Percentiles rank a stretch among this genome's conserved stretches.
Evolutionary conservation across 1,140 invertebrate genomes (phyloP).

Genomic region (Caenorhabditis tropicalis): DNA sequence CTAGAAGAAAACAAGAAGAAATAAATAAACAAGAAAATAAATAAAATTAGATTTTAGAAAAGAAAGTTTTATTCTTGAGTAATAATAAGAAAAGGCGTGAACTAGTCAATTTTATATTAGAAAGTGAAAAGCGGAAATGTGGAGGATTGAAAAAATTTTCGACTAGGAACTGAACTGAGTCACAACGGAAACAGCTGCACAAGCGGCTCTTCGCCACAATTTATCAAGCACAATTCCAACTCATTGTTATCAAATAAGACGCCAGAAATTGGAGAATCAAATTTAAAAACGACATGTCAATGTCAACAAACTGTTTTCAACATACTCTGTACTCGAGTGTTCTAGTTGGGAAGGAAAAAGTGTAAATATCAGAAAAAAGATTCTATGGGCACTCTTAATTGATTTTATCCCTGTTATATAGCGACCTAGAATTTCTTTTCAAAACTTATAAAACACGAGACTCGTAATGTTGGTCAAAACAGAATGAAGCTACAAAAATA

Average conservation of each 20-base stretch:
- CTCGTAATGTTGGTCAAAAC: too few relatives aligned
- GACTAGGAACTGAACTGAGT: not conserved
- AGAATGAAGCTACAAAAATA: too few relatives aligned
- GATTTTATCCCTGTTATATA: too few relatives aligned
- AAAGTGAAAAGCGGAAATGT: not conserved
- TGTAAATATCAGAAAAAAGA: not conserved
- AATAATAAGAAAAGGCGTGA: not conserved
- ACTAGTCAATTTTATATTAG: not conserved
- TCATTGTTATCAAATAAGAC: conserved; percentile 26
- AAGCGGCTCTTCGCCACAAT: not conserved
- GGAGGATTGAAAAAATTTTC: not conserved
- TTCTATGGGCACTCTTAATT: too few relatives aligned
- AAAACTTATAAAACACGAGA: too few relatives aligned
- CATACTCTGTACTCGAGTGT: not conserved
- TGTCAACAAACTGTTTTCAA: conserved; percentile 16
- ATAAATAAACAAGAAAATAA: not conserved
- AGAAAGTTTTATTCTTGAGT: not conserved
- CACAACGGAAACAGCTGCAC: conserved; percentile 35
- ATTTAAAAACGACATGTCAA: not conserved
- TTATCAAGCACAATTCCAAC: conserved; percentile 27
- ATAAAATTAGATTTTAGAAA: not conserved
- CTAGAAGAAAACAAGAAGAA: not conserved
- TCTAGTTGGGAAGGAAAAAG: not conserved
- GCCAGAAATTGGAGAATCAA: not conserved
- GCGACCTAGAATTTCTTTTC: too few relatives aligned